Evolutionary conservation across 2,888 invertebrate species (phyloP), one percentile per base, ranked within the genome.

Genomic region (Mactromeris polynyma): DNA sequence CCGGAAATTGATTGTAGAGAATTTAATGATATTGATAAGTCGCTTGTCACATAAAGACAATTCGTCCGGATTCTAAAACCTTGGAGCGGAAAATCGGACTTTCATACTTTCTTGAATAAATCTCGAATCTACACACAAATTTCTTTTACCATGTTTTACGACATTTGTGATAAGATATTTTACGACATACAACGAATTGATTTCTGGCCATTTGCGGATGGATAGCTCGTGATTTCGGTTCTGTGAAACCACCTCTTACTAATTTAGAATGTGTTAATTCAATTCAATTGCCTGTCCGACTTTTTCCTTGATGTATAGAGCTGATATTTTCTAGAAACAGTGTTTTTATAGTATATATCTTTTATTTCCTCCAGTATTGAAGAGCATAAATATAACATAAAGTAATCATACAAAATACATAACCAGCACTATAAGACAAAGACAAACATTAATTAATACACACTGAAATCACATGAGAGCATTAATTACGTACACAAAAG

Each of bases 1-100:
- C 73, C 73, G 73, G 73, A 73, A 73, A 73, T 73, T 73, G 73
- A 73, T 73, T 73, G 36, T 36, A 33, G 73, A 73, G 26, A 36
- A 36, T 73, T 73, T 73, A 73, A 73, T 73, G 19, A 33, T 33
- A 17, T 11, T 17, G 73, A 73, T 73, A 73, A 73, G 73, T 33
- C 36, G 14, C 3, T 11, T 73, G 31, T 73, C 73, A 26, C 11
- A 33, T 73, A 73, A 73, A 73, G 33, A 73, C 73, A 33, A 33
- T 73, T 73, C 36, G 33, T 73, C 36, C 17, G 73, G 73, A 33
- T 33, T 73, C 36, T 36, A 73, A 19, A 73, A n/a, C 36, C 73
- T 19, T 73, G 11, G 17, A 73, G 33, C 36, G 73, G 73, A 36
- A 73, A 36, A 36, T 36, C 36, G 2, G 17, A 17, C 36, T 9